These are phyloP conservation scores for Colistium nudipinnis DNA, from an alignment of 2,113 vertebrate species.

Conservation along the genomic window DNA sequence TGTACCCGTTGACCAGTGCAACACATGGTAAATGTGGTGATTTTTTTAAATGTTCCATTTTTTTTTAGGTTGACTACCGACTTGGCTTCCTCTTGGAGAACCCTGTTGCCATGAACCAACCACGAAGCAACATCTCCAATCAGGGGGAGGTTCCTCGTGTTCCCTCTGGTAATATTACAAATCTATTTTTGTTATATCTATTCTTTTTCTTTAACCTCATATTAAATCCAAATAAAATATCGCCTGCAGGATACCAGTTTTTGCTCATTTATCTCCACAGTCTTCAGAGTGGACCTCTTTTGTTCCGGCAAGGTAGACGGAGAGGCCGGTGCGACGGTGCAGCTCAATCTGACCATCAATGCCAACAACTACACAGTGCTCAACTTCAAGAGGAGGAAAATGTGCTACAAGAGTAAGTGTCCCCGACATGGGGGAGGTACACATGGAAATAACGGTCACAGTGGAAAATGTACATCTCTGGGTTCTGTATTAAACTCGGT, in stretches of 20 bases:
- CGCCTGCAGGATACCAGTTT: not conserved
- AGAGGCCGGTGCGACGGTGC: slow-evolving; percentile 92
- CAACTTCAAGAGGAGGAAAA: slow-evolving; percentile 99
- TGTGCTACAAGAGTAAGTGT: slow-evolving; percentile 94
- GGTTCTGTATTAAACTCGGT: slow-evolving; percentile 1
- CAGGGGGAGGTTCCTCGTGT: slow-evolving; percentile 91
- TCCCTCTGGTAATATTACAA: slow-evolving; percentile 96
- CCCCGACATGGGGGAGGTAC: too few species aligned
- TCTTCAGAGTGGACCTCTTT: slow-evolving; percentile 93
- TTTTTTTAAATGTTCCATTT: too few species aligned
- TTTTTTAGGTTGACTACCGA: slow-evolving; percentile 91
- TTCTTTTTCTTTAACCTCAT: not conserved
- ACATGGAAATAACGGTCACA: not conserved
- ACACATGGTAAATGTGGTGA: too few species aligned
- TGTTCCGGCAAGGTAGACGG: slow-evolving; percentile 94
- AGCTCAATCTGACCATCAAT: slow-evolving; percentile 93
- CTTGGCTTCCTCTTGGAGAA: slow-evolving; percentile 94
- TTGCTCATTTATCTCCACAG: slow-evolving; percentile 69
- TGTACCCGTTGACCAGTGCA: too few species aligned
- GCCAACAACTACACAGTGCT: slow-evolving; percentile 98
- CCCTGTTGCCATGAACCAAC: slow-evolving; percentile 89
- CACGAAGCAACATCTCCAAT: slow-evolving; percentile 91
- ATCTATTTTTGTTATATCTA: too few species aligned
- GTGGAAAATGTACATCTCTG: slow-evolving; percentile 8
- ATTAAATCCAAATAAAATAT: too few species aligned